Evolutionary conservation across 1,140 invertebrate species (phyloP).

Genomic region (Lucilia sericata): DNA sequence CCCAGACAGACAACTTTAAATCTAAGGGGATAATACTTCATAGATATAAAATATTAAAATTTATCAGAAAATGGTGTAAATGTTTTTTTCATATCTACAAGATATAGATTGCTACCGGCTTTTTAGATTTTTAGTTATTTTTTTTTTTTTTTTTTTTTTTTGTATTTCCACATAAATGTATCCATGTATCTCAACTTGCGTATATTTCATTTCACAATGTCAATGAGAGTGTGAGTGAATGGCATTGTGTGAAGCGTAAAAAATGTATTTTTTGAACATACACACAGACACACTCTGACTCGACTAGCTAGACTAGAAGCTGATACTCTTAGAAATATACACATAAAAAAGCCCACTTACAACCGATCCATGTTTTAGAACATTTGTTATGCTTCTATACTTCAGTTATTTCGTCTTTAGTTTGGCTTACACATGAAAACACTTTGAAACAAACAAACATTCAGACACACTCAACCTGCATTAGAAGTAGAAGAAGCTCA

Average conservation of each 20-base stretch:
- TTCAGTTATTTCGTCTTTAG: not conserved
- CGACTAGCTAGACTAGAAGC: too few relatives aligned
- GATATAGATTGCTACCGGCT: conserved; percentile 7
- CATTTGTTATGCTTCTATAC: not conserved
- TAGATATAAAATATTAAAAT: too few relatives aligned
- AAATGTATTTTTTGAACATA: not conserved
- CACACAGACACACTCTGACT: too few relatives aligned
- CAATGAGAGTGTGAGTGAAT: not conserved
- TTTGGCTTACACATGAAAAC: not conserved
- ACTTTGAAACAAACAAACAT: not conserved
- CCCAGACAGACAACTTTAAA: too few relatives aligned
- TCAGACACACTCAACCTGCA: not conserved
- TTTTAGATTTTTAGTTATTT: too few relatives aligned
- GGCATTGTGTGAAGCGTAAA: conserved; percentile 28
- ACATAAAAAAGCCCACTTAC: not conserved
- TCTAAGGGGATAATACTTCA: too few relatives aligned
- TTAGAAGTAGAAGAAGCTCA: not conserved
- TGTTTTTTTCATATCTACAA: not conserved
- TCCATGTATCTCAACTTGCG: not conserved
- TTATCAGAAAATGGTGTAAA: not conserved
- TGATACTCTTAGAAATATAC: too few relatives aligned
- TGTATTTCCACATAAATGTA: not conserved
- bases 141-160: not conserved
- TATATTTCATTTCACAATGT: not conserved
- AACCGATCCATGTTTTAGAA: not conserved